Conservation (phyloP, 2,888 invertebrate genomes). For the Zele albiditarsus region DNA sequence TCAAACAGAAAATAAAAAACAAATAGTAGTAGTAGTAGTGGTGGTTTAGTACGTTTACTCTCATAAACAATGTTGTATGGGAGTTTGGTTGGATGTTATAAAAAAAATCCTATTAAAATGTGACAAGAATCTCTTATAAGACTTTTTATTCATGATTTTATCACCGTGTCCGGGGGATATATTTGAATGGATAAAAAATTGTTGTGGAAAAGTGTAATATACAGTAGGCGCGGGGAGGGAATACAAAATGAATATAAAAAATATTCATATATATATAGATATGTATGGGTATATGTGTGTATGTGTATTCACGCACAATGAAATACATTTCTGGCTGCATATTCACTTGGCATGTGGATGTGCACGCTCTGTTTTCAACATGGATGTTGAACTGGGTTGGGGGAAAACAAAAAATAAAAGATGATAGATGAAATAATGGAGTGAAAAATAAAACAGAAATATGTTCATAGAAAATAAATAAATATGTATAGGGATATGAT, state of each 20-base stretch:
- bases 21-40: not conserved
- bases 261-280: too few relatives aligned
- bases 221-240: too few relatives aligned
- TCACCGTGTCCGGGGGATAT: not conserved
- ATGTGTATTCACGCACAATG: not conserved
- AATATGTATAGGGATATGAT: not conserved
- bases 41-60: not conserved
- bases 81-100: not conserved
- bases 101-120: not conserved
- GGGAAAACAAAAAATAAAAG: too few relatives aligned
- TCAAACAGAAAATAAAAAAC: not conserved
- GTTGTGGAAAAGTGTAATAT: not conserved
- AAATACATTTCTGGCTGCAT: not conserved
- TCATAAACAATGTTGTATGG: not conserved
- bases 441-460: too few relatives aligned
- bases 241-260: too few relatives aligned
- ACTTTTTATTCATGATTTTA: not conserved
- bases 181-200: not conserved
- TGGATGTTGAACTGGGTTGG: too few relatives aligned
- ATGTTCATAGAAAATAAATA: too few relatives aligned
- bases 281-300: too few relatives aligned
- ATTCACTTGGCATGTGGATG: not conserved
- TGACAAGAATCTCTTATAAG: constrained; percentile 1
- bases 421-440: too few relatives aligned
- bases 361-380: not conserved